Base-by-base conservation (phyloP, 2,888 invertebrate genomes). In the Eupithecia dodoneata region DNA sequence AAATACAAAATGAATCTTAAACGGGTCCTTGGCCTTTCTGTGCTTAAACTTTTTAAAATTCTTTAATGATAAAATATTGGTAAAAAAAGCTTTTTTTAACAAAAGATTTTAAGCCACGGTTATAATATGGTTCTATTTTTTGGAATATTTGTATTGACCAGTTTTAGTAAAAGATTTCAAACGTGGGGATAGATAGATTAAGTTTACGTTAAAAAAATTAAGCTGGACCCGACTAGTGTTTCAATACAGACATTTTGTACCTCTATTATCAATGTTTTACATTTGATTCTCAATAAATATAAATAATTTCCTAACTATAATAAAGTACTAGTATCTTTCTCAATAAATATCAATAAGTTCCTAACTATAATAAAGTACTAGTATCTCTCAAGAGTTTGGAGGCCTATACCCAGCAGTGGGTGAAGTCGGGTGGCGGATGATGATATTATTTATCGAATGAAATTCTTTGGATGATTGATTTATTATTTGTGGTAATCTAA, bases 391-490 rank as follows among this genome's bases (percentile, higher is more conserved):
- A 6, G 45, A 45, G 45, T 45, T 45, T 45, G 45, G 7, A 45
- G 45, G 45, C 7, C 45, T 45, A 45, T 45, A 30, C 30, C 30
- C 30, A 30, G 30, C 30, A 30, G 30, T 30, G 30, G 30, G 30
- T 30, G 30, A 30, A 30, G 30, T 30, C 30, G 30, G 30, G 30
- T 30, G 30, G 30, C 30, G 30, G 30, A 30, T 30, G 30, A 30
- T 30, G 30, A 30, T 30, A 30, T 30, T 30, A 30, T 30, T 30
- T 30, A 30, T 30, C 18, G 9, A 30, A 69, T 75, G n/a, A 0
- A 44, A 6, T 76, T 75, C 66, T 75, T 69, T 73, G 76, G 80
- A 71, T 76, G 73, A 72, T 74, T 45, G 45, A 45, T 45, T 45
- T 47, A 9, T 9, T 73, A 6, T n/a, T 2, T 30, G 47, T 47